phyloP scores from a whole-genome alignment of 2,888 invertebrate genomes.

The Drosophila aldrichi region DNA sequence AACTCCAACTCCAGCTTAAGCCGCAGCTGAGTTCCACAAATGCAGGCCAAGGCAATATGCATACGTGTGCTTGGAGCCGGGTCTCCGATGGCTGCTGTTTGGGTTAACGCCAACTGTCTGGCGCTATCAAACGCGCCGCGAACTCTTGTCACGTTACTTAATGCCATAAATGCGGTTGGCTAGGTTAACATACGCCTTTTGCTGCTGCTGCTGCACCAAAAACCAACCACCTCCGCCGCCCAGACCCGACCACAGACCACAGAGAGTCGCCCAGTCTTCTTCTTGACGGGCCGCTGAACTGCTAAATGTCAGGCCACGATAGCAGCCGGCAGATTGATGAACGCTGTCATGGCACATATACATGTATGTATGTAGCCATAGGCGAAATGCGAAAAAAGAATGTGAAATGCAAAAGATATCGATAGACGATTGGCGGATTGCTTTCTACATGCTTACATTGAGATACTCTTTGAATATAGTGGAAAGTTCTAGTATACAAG shows the following conservation, averaged over 20 bases:
- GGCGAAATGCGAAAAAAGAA: constrained; percentile 54
- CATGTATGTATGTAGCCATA: constrained; percentile 31
- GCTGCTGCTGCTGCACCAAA: background rate
- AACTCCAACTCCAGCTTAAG: constrained; percentile 24
- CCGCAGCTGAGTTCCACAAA: constrained; percentile 53
- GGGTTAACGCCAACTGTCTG: constrained; percentile 63
- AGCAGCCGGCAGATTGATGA: constrained; percentile 61
- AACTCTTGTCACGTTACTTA: constrained; percentile 71
- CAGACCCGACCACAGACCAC: constrained; percentile 10
- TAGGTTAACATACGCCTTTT: constrained; percentile 38
- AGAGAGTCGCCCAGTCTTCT: constrained; percentile 29
- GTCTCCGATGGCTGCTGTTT: constrained; percentile 46
- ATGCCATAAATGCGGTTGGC: constrained; percentile 66
- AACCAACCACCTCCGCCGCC: background rate
- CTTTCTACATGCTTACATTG: background rate
- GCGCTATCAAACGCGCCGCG: constrained; percentile 66
- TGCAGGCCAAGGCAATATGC: constrained; percentile 76
- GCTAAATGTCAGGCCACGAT: constrained; percentile 63
- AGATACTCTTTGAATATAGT: constrained; percentile 28
- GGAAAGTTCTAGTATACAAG: background rate
- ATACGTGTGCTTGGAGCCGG: constrained; percentile 36
- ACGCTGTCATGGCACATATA: constrained; percentile 57
- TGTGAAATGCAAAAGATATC: constrained; percentile 24
- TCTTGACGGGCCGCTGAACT: constrained; percentile 66
- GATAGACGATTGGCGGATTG: constrained; percentile 15